These are phyloP conservation scores for Chalcis sispes DNA, from an alignment of 2,888 invertebrate genomes.

Conservation along the genomic window DNA sequence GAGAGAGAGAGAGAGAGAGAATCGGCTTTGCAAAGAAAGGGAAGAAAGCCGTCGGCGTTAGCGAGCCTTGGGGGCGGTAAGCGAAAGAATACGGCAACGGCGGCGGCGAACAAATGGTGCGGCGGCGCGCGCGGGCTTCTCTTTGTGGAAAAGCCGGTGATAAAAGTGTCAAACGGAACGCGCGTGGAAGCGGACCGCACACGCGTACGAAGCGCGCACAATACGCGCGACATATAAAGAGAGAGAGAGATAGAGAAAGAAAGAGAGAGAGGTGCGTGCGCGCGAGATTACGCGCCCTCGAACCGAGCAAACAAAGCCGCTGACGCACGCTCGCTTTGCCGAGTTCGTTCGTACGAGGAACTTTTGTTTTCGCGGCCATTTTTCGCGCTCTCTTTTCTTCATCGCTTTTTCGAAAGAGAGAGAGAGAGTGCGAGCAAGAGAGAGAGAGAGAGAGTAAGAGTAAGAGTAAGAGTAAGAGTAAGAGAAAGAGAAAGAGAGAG, in stretches of 20 bases:
- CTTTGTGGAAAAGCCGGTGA: constrained; percentile 56
- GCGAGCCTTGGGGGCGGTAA: too few relatives aligned
- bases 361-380: background rate
- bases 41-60: constrained; percentile 6
- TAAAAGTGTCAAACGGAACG: constrained; percentile 56
- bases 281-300: constrained; percentile 19
- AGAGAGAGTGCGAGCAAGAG: too few relatives aligned
- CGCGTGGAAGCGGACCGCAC: background rate
- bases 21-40: constrained; percentile 2
- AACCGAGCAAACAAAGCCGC: background rate
- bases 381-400: background rate
- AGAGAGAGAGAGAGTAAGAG: too few relatives aligned
- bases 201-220: background rate
- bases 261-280: background rate
- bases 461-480: too few relatives aligned
- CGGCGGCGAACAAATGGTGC: constrained; percentile 17
- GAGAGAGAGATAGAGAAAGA: background rate
- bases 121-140: background rate
- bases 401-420: background rate
- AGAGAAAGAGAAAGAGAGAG: too few relatives aligned
- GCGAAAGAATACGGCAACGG: background rate
- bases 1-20: constrained; percentile 15
- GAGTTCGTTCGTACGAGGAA: background rate
- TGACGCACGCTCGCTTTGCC: background rate
- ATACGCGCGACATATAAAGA: background rate